Conservation (phyloP, 2,888 invertebrate species). For the Polia nebulosa region DNA sequence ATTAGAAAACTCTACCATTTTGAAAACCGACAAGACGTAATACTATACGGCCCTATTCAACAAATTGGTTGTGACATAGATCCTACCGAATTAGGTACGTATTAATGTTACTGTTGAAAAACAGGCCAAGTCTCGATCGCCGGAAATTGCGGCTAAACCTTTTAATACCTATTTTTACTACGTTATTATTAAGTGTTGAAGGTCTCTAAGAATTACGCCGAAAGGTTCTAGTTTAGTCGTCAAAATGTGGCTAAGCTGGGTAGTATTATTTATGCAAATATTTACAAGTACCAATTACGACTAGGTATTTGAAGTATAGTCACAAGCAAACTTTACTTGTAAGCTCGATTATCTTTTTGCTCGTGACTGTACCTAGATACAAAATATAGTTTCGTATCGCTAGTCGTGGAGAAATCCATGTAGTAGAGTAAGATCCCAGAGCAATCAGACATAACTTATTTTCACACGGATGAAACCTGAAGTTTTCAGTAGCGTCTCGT, state of each 20-base stretch:
- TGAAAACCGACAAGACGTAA: background rate
- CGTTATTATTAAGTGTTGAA: slow-evolving; percentile 32
- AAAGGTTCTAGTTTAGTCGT: slow-evolving; percentile 15
- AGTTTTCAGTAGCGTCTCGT: too few relatives aligned
- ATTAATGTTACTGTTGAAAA: slow-evolving; percentile 23
- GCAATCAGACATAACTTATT: too few relatives aligned
- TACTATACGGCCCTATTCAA: background rate
- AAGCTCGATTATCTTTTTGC: too few relatives aligned
- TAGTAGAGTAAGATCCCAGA: too few relatives aligned
- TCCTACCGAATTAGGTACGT: slow-evolving; percentile 7
- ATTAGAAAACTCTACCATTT: background rate
- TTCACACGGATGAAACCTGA: too few relatives aligned
- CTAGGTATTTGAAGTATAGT: too few relatives aligned
- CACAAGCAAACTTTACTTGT: too few relatives aligned
- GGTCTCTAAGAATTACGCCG: slow-evolving; percentile 9
- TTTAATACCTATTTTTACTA: slow-evolving; percentile 33
- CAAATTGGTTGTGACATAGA: slow-evolving; percentile 3
- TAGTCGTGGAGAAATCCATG: too few relatives aligned
- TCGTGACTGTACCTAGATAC: too few relatives aligned
- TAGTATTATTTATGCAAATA: background rate
- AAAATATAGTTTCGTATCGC: too few relatives aligned
- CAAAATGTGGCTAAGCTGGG: background rate
- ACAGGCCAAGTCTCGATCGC: slow-evolving; percentile 16
- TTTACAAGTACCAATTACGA: too few relatives aligned
- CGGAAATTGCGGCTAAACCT: slow-evolving; percentile 37